These are phyloP conservation scores for Chalcis sispes DNA, from an alignment of 2,888 invertebrate species.

Conservation along the genomic window DNA sequence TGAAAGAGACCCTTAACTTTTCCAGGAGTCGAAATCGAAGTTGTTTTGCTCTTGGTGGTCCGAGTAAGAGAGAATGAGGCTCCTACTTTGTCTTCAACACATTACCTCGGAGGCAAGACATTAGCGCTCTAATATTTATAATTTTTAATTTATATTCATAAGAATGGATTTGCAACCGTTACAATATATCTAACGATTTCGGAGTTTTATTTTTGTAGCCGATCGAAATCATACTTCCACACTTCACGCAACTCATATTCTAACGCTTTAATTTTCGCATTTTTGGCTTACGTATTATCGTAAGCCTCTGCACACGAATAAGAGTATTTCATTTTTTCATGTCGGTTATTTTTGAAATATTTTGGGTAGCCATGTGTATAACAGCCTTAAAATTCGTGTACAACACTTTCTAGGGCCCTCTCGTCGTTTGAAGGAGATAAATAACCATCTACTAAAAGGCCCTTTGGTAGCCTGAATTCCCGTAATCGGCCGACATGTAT, in stretches of 20 bases:
- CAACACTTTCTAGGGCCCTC: neutral
- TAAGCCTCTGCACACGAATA: neutral
- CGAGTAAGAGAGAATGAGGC: no score
- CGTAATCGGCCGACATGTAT: constrained; percentile 33
- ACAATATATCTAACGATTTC: no score
- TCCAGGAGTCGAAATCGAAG: no score
- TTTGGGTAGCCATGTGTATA: constrained; percentile 4
- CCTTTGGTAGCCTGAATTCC: constrained; percentile 32
- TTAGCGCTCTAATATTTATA: no score
- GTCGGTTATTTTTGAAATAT: neutral
- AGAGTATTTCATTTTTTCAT: no score
- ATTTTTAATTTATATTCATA: no score
- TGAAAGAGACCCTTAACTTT: no score
- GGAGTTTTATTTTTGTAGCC: no score
- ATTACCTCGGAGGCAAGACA: no score
- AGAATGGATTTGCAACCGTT: no score
- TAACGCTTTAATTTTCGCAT: neutral
- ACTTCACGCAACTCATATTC: constrained; percentile 3
- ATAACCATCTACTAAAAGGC: constrained; percentile 14
- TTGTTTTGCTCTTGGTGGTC: no score
- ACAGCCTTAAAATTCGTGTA: constrained; percentile 7
- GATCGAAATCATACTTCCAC: constrained; percentile 10
- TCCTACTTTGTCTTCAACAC: no score
- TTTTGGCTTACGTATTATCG: neutral
- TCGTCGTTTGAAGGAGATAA: neutral